These are phyloP conservation scores for Isoperla grammatica DNA, from an alignment of 2,888 invertebrate genomes.

Conservation along the genomic window DNA sequence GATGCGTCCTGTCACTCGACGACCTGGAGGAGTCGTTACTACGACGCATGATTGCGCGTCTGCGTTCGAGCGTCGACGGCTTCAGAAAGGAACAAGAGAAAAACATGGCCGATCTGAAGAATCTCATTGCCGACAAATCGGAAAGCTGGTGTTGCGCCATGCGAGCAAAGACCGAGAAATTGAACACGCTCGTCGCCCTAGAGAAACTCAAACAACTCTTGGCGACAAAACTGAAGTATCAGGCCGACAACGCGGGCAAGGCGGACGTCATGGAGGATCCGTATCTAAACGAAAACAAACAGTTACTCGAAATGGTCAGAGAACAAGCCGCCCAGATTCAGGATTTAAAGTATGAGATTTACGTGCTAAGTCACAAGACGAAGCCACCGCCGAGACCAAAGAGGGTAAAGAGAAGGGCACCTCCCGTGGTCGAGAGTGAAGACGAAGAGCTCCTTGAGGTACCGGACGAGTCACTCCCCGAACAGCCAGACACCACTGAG, in stretches of 20 bases:
- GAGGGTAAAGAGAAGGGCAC: neutral
- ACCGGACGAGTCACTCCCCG: neutral
- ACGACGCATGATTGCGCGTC: conserved; percentile 49
- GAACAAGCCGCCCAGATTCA: conserved; percentile 11
- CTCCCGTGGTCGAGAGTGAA: neutral
- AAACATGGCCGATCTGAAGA: conserved; percentile 44
- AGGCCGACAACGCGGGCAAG: conserved; percentile 34
- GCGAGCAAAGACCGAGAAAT: conserved; percentile 50
- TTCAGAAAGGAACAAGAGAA: conserved; percentile 45
- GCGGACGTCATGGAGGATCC: neutral
- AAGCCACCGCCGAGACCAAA: neutral
- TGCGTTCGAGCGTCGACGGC: conserved; percentile 48
- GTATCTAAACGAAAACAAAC: conserved; percentile 11
- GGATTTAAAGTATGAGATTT: conserved; percentile 15
- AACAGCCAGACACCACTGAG: too few relatives aligned
- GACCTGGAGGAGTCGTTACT: conserved; percentile 53
- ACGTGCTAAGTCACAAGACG: conserved; percentile 12
- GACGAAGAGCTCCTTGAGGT: neutral
- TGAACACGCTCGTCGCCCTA: conserved; percentile 51
- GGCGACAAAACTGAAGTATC: conserved; percentile 41
- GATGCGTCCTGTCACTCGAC: conserved; percentile 48
- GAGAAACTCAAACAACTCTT: conserved; percentile 50
- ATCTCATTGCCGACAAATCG: conserved; percentile 40
- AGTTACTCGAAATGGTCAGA: conserved; percentile 6
- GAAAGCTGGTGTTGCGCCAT: conserved; percentile 45